A percentile compares a stretch with the other conserved stretches of the same genome.
These are phyloP conservation scores for Nymphalis urticae DNA, from an alignment of 2,888 invertebrate species.

Conservation along the genomic window DNA sequence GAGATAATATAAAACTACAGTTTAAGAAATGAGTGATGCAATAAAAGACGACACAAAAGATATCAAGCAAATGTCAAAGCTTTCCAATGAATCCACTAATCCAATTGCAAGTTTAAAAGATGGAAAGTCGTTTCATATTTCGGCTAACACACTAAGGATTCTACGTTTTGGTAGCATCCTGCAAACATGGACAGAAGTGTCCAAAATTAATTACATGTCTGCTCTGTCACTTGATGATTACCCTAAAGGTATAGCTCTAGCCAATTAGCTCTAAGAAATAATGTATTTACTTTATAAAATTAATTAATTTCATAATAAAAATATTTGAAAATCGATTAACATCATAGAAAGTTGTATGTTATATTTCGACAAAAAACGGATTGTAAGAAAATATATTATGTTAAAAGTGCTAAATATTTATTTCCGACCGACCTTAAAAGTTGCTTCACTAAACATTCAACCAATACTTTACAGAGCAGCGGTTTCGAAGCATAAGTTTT, in stretches of 20 bases:
- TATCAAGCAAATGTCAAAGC: neutral
- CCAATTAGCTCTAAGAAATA: neutral
- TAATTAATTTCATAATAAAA: neutral
- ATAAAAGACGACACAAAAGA: neutral
- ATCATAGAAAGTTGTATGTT: neutral
- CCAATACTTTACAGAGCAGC: constrained; percentile 17
- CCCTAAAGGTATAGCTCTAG: constrained; percentile 49
- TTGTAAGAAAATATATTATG: too few relatives aligned
- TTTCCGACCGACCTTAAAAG: neutral
- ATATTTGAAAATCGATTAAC: neutral
- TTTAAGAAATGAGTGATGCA: neutral
- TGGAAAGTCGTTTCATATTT: constrained; percentile 23
- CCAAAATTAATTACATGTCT: constrained; percentile 59
- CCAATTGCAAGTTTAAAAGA: neutral
- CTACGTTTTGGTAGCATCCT: constrained; percentile 50
- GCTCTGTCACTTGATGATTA: constrained; percentile 44
- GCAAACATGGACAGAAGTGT: constrained; percentile 53
- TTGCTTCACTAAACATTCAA: constrained; percentile 2
- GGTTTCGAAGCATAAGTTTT: constrained; percentile 14
- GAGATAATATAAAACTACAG: neutral
- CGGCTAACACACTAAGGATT: constrained; percentile 31
- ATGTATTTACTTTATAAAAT: neutral
- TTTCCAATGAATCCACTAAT: constrained; percentile 1
- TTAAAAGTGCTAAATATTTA: neutral
- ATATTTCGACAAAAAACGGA: too few relatives aligned